A percentile compares a stretch with the other conserved stretches of the same genome.
phyloP scores from a whole-genome alignment of 1,140 invertebrate genomes.

The Cataglyphis hispanica region DNA sequence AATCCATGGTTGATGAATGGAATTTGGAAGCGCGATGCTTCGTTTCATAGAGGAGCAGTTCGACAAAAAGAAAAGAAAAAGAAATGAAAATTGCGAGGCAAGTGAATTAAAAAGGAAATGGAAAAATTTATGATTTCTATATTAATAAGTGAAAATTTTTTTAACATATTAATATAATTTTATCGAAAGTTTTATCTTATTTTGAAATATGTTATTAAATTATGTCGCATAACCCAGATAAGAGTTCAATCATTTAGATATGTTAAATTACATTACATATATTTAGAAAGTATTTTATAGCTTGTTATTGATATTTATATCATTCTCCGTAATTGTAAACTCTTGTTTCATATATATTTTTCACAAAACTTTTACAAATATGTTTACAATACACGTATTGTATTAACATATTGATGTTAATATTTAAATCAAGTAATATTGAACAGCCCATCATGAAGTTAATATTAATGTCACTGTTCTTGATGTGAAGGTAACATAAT shows the following conservation, averaged over 20 bases:
- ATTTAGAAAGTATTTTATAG: not conserved
- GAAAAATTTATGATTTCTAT: not conserved
- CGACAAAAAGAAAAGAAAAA: too few species aligned
- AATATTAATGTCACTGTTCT: conserved; percentile 53
- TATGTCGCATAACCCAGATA: not conserved
- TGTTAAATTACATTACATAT: not conserved
- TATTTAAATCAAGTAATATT: conserved; percentile 33
- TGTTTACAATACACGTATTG: not conserved
- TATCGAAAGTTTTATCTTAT: not conserved
- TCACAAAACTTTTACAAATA: too few species aligned
- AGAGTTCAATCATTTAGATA: not conserved
- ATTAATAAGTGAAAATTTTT: not conserved
- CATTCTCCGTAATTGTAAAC: not conserved
- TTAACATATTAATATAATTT: not conserved
- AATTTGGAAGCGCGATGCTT: too few species aligned
- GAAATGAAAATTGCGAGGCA: not conserved
- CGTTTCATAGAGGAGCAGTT: too few species aligned
- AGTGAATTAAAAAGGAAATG: too few species aligned
- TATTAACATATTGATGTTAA: not conserved
- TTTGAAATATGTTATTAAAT: not conserved
- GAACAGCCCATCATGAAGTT: not conserved
- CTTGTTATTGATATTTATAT: not conserved
- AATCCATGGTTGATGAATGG: too few species aligned
- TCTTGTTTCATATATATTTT: not conserved
- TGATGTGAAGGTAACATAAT: conserved; percentile 57